These are phyloP conservation scores for Grus americana DNA, from an alignment of 2,113 vertebrate species.

Conservation along the genomic window DNA sequence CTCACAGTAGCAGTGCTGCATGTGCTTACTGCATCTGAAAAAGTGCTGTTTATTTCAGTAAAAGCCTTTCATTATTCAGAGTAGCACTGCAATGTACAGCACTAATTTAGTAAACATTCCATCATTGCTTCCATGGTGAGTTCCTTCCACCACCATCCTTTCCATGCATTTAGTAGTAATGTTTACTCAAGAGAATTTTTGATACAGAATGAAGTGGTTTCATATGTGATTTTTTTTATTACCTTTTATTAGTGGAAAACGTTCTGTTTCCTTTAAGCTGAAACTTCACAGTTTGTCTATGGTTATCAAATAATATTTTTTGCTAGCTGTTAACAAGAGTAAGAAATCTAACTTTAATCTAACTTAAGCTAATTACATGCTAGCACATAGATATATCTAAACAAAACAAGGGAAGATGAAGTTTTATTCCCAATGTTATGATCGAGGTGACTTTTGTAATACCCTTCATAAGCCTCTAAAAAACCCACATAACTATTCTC, in stretches of 20 bases:
- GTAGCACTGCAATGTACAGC: not conserved
- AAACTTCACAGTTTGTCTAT: not conserved
- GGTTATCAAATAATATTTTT: not conserved
- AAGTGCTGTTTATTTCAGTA: not conserved
- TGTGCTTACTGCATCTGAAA: not conserved
- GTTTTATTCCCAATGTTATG: not conserved
- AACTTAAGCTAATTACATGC: not conserved
- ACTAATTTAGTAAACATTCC: not conserved
- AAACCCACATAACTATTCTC: not conserved
- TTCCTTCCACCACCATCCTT: not conserved
- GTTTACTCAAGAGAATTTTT: not conserved
- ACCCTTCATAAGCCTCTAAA: not conserved
- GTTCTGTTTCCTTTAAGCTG: not conserved
- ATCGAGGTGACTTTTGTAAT: not conserved
- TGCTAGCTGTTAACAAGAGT: not conserved
- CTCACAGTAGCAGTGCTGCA: not conserved
- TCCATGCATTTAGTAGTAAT: not conserved
- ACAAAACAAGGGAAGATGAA: not conserved
- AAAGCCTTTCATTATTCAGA: not conserved
- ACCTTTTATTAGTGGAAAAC: not conserved
- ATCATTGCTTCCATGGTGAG: not conserved
- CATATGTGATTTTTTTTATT: not conserved
- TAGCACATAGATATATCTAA: not conserved
- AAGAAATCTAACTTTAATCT: not conserved
- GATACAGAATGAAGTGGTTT: not conserved